A percentile compares a stretch with the other conserved stretches of the same genome.
phyloP scores from a whole-genome alignment of 2,113 vertebrate species.

The Shinisaurus crocodilurus region DNA sequence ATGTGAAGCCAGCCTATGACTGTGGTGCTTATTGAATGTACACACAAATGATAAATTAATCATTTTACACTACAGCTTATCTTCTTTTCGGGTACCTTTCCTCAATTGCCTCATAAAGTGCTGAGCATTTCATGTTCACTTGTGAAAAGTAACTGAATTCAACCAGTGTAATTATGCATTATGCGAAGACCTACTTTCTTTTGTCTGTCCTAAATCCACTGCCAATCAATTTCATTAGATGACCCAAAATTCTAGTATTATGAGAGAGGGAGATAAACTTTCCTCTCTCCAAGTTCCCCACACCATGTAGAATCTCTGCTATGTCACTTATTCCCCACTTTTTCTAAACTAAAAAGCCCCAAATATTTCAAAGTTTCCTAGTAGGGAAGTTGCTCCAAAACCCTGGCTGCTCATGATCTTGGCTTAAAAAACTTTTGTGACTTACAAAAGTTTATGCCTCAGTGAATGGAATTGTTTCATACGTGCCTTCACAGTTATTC shows the following conservation, averaged over 20 bases:
- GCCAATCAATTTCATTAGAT: not conserved
- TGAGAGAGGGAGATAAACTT: not conserved
- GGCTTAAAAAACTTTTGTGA: too few relatives aligned
- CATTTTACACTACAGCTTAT: not conserved
- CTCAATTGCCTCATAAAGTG: not conserved
- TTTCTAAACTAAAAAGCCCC: not conserved
- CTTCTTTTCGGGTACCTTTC: not conserved
- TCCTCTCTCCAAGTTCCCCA: not conserved
- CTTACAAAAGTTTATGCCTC: not conserved
- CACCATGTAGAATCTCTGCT: not conserved
- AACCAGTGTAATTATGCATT: not conserved
- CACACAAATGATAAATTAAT: not conserved
- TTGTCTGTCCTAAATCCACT: not conserved
- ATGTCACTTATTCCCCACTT: too few relatives aligned
- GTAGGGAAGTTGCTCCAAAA: not conserved
- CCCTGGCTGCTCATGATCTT: too few relatives aligned
- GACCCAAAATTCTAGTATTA: not conserved
- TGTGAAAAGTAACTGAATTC: not conserved
- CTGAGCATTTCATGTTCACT: not conserved
- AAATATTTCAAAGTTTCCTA: not conserved
- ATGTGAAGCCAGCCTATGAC: too few relatives aligned
- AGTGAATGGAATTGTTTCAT: not conserved
- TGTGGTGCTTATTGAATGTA: not conserved
- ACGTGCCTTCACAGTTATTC: not conserved
- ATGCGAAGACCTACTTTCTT: not conserved